Evolutionary conservation across 2,888 invertebrate genomes (phyloP).

Genomic region (Chymomyza caudatula): DNA sequence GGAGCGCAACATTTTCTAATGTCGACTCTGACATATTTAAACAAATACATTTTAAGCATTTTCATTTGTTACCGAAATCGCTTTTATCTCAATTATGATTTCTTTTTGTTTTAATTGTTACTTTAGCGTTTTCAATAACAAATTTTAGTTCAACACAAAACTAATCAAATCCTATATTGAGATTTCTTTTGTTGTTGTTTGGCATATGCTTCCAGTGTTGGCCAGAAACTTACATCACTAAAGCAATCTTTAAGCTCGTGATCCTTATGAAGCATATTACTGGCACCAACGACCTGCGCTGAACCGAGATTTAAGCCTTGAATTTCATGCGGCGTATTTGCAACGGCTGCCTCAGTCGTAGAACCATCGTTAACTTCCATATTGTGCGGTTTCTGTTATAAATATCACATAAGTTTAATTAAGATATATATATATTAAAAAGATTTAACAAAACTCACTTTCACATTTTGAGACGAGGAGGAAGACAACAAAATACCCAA

Average conservation of each 20-base stretch:
- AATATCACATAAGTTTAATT: too few species aligned
- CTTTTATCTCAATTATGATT: too few species aligned
- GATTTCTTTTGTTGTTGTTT: not conserved
- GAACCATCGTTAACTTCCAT: slow-evolving; percentile 23
- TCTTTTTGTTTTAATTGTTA: too few species aligned
- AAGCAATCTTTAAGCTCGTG: slow-evolving; percentile 83
- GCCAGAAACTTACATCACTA: slow-evolving; percentile 87
- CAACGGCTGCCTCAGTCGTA: slow-evolving; percentile 25
- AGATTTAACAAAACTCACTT: slow-evolving; percentile 34
- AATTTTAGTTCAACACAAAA: too few species aligned
- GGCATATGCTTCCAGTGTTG: too few species aligned
- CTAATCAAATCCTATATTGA: too few species aligned
- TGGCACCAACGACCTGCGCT: slow-evolving; percentile 43
- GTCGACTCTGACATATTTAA: too few species aligned
- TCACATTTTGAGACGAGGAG: slow-evolving; percentile 37
- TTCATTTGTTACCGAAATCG: too few species aligned
- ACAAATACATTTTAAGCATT: not conserved
- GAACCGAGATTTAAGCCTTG: slow-evolving; percentile 41
- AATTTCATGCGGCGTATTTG: slow-evolving; percentile 40
- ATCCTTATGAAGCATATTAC: slow-evolving; percentile 43
- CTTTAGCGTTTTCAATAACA: too few species aligned
- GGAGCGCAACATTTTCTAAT: too few species aligned
- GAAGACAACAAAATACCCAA: slow-evolving; percentile 31
- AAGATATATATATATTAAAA: too few species aligned
- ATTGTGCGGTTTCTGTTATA: not conserved